Evolutionary conservation across 2,113 vertebrate species (phyloP).

Genomic region (Heteronetta atricapilla): DNA sequence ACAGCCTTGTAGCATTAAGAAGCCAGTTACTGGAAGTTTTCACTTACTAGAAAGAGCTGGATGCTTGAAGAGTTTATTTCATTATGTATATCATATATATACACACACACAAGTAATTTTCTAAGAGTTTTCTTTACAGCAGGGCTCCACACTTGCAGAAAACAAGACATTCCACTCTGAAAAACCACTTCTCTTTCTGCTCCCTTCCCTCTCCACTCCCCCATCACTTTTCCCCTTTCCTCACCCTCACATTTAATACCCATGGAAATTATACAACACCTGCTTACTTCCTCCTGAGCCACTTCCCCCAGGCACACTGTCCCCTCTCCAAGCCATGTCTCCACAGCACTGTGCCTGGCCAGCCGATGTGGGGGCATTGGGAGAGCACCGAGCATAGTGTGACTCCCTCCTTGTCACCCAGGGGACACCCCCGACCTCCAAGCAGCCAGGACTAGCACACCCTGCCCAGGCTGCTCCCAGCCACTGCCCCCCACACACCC

Average conservation of each 20-base stretch:
- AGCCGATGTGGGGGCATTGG: fast-evolving
- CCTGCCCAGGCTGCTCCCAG: no score
- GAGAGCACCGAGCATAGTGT: fast-evolving
- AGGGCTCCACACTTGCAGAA: neutral
- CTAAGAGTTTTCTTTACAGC: neutral
- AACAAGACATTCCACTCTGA: neutral
- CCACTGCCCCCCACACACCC: no score
- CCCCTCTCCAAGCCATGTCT: fast-evolving
- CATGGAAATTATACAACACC: neutral
- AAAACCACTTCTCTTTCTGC: neutral
- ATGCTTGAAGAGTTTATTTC: neutral
- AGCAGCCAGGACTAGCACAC: neutral
- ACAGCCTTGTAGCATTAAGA: neutral
- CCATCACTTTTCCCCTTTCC: neutral
- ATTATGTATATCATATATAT: no score
- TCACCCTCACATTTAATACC: neutral
- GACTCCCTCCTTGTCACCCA: fast-evolving
- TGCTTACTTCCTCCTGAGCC: neutral
- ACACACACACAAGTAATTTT: neutral
- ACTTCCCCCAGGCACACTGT: neutral
- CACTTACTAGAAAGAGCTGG: neutral
- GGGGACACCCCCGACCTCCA: neutral
- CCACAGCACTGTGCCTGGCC: neutral
- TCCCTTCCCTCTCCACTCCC: neutral
- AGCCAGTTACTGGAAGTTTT: neutral